Conservation (phyloP, 2,797 vertebrate genomes). For the Poliocrania exsul region DNA sequence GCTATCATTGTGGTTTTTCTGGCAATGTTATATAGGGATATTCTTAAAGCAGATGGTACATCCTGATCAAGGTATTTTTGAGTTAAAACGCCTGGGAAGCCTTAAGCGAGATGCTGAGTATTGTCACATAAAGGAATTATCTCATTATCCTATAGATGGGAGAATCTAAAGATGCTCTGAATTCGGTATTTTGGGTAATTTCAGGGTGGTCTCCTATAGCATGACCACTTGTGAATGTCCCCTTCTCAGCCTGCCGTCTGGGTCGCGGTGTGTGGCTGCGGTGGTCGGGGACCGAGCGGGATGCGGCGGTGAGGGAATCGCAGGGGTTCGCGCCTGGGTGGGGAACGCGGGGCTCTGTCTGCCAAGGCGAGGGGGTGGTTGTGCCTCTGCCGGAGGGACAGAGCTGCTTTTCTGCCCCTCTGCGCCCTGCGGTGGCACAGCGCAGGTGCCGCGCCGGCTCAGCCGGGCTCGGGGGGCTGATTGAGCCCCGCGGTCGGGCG, state of each 20-base stretch:
- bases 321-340: no score
- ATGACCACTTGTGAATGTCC: rapidly evolving
- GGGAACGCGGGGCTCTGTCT: background rate
- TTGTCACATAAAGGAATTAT: background rate
- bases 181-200: background rate
- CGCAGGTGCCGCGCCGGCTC: background rate
- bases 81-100: background rate
- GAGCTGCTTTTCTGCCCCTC: rapidly evolving
- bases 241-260: background rate
- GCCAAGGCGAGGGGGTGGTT: rapidly evolving
- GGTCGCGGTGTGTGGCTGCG: rapidly evolving
- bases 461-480: background rate
- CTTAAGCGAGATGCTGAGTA: background rate
- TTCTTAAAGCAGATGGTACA: background rate
- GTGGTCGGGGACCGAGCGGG: rapidly evolving
- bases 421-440: rapidly evolving
- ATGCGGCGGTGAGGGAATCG: rapidly evolving
- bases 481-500: background rate
- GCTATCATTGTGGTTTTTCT: background rate
- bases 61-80: background rate
- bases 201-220: rapidly evolving
- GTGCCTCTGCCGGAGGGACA: background rate
- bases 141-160: background rate
- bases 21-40: background rate
- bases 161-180: background rate